Evolutionary conservation across 2,113 vertebrate genomes (phyloP).

Genomic region (Pollimyrus isidori): DNA sequence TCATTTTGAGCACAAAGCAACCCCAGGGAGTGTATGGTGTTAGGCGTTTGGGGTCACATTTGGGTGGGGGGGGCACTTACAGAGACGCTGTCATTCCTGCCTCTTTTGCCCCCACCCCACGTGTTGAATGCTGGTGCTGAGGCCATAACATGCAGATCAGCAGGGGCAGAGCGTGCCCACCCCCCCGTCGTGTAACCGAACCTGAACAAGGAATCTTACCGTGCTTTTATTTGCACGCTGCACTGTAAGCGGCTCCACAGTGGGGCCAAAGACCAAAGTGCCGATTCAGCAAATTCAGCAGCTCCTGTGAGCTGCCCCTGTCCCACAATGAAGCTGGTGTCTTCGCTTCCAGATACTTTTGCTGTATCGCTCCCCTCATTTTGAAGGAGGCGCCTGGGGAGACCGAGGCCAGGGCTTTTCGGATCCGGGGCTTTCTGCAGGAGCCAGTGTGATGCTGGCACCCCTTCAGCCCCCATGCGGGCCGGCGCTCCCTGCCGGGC

Average conservation of each 20-base stretch:
- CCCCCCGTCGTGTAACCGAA: background rate
- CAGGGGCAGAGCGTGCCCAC: background rate
- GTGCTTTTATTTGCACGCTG: background rate
- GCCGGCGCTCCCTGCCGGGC: background rate
- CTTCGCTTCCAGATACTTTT: background rate
- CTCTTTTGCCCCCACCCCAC: background rate
- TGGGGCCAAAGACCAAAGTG: background rate
- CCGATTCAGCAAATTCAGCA: background rate
- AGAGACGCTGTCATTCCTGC: background rate
- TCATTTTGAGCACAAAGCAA: background rate
- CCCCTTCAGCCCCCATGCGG: background rate
- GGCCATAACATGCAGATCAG: background rate
- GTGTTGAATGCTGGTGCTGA: background rate
- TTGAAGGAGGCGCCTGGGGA: background rate
- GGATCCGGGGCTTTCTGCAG: background rate
- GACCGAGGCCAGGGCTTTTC: background rate
- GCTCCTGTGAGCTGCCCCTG: background rate
- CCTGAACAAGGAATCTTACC: background rate
- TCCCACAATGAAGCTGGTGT: background rate
- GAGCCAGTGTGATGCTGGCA: background rate
- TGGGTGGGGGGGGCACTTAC: background rate
- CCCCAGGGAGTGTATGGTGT: background rate
- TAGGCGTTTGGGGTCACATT: background rate
- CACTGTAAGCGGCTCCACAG: background rate
- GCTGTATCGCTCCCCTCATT: background rate